phyloP scores from a whole-genome alignment of 2,797 vertebrate genomes.

The Todus mexicanus region DNA sequence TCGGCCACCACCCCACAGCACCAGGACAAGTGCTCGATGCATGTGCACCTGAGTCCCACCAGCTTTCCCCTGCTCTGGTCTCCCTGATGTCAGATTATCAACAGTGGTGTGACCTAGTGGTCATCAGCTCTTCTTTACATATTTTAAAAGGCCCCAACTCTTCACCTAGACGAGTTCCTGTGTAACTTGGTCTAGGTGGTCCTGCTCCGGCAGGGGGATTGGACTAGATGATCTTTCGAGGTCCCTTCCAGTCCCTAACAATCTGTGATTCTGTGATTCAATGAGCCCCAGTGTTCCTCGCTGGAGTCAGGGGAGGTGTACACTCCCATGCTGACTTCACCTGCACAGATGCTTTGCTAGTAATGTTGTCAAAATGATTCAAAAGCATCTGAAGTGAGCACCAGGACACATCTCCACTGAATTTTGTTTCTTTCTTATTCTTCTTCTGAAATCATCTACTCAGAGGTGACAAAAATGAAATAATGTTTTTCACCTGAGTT shows the following conservation, averaged over 20 bases:
- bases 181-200: no score
- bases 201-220: no score
- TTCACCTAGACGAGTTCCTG: no score
- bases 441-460: not conserved
- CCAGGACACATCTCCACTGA: not conserved
- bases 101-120: not conserved
- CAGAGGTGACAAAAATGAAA: not conserved
- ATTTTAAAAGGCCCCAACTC: not conserved
- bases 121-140: not conserved
- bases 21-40: accelerated
- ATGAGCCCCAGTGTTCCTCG: accelerated
- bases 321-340: not conserved
- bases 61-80: not conserved
- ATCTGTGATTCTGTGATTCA: no score
- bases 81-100: accelerated
- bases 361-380: not conserved
- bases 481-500: not conserved
- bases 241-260: no score
- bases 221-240: no score
- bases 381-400: not conserved
- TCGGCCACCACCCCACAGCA: not conserved
- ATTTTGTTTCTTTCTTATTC: not conserved
- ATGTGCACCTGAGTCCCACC: not conserved
- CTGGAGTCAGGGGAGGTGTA: not conserved
- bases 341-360: not conserved